Conservation (phyloP, 2,113 vertebrate genomes). For the Casuarius casuarius region DNA sequence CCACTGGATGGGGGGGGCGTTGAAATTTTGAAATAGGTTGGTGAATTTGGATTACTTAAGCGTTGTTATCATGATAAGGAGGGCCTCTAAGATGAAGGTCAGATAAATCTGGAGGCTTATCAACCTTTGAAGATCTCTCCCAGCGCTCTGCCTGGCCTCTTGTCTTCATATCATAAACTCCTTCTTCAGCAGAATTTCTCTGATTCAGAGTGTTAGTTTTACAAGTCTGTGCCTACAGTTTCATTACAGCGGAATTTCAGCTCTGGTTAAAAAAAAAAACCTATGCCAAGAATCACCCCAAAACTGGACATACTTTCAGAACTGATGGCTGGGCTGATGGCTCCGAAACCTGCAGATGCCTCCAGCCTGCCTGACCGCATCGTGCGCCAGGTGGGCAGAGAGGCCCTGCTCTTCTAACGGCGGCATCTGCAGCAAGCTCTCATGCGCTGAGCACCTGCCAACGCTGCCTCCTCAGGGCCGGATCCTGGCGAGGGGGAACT, state of each 20-base stretch:
- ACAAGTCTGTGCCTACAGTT: fast-evolving
- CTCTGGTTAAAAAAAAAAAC: neutral
- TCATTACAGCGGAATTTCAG: neutral
- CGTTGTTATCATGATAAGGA: neutral
- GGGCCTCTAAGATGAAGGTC: neutral
- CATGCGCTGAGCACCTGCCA: too few relatives aligned
- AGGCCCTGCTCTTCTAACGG: neutral
- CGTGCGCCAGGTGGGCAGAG: fast-evolving
- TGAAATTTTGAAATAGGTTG: neutral
- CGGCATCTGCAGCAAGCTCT: neutral
- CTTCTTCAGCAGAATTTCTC: constrained; percentile 13
- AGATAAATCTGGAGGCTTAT: neutral
- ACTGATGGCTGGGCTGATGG: fast-evolving
- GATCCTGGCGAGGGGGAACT: neutral
- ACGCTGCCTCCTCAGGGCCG: neutral
- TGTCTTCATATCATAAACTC: neutral
- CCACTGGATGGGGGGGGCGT: neutral
- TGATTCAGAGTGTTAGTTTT: neutral
- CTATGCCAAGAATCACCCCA: neutral
- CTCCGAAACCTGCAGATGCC: neutral
- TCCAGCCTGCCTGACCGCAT: neutral
- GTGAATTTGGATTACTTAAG: neutral
- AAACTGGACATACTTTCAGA: neutral
- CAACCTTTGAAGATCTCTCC: neutral
- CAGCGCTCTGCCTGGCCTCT: neutral